phyloP scores from a whole-genome alignment of 2,888 invertebrate species.

The Drosophila percnosoma region DNA sequence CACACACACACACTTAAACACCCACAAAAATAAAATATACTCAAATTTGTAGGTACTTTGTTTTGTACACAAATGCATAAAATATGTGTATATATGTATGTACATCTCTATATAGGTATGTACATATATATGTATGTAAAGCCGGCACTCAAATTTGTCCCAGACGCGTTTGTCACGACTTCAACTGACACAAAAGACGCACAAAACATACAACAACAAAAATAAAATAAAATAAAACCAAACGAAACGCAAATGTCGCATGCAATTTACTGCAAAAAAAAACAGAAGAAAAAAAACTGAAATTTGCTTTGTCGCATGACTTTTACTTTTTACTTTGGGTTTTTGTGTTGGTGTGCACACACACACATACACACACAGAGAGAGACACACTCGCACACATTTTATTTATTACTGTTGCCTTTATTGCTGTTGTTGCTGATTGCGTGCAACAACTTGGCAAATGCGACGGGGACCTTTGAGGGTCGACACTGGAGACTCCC shows the following conservation, averaged over 20 bases:
- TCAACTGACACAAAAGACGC: conserved; percentile 58
- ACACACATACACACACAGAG: neutral
- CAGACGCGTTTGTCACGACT: conserved; percentile 74
- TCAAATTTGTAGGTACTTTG: conserved; percentile 21
- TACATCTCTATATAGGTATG: conserved; percentile 10
- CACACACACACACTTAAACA: conserved; percentile 51
- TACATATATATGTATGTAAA: conserved; percentile 28
- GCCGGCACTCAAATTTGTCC: conserved; percentile 50
- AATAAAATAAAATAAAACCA: conserved; percentile 8
- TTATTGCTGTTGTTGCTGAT: conserved; percentile 44
- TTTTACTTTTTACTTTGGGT: conserved; percentile 62
- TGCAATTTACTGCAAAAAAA: conserved; percentile 72
- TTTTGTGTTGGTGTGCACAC: conserved; percentile 1
- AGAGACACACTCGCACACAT: conserved; percentile 11
- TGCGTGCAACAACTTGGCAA: conserved; percentile 70
- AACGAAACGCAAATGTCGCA: conserved; percentile 62
- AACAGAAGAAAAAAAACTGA: conserved; percentile 17
- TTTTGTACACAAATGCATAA: conserved; percentile 8
- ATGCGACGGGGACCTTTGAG: conserved; percentile 25
- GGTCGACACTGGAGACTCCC: conserved; percentile 39
- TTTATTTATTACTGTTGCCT: conserved; percentile 42
- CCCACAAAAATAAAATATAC: conserved; percentile 3
- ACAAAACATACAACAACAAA: conserved; percentile 17
- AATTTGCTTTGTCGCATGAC: conserved; percentile 63
- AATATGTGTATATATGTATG: conserved; percentile 16